Base-by-base conservation (phyloP, 2,113 vertebrate species). In the Herpailurus yagouaroundi region DNA sequence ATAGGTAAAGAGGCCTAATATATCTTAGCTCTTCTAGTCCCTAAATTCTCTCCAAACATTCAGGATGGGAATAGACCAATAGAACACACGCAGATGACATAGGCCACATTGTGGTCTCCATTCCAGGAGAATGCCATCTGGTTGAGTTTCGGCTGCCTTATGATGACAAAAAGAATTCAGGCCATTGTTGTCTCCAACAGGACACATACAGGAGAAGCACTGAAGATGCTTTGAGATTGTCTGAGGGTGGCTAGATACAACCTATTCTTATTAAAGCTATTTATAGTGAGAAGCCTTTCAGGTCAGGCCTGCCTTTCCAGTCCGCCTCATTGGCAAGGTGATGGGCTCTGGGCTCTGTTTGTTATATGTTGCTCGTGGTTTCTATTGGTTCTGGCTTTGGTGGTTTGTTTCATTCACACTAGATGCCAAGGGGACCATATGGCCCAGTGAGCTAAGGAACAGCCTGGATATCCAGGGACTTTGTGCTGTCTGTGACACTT, bases 181-280 rank as follows among this genome's bases (percentile, higher is more conserved):
- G 45, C 41, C n/a, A 16, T n/a, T 86, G 25, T 91, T 86, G 16
- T n/a, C 5, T 10, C 38, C 57, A 57, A 7, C 27, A 93, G 84
- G 5, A 13, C 69, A 77, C 25, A 23, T 1, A 7, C 41, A 83
- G 73, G 76, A 85, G 88, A 63, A 9, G 13, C 10, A 63, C 29
- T 64, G n/a, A 68, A 66, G 81, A 63, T 63, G 66, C 60, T 86
- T 45, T 86, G 74, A 90, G 19, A 55, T 76, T 69, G 55, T 92
- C 79, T 85, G 66, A 86, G 63, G 31, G 57, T 69, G 57, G 57
- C n/a, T 90, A 71, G 76, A 57, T n/a, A 25, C 77, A 82, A 92
- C 4, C 45, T 5, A 84, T 31, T 95, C 95, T 94, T 86, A 90
- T 52, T 63, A 41, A 94, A 87, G 64, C 33, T 91, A 41, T 82